Conservation (phyloP, 1,140 invertebrate genomes). For the Aphaenogaster ashmeadi region DNA sequence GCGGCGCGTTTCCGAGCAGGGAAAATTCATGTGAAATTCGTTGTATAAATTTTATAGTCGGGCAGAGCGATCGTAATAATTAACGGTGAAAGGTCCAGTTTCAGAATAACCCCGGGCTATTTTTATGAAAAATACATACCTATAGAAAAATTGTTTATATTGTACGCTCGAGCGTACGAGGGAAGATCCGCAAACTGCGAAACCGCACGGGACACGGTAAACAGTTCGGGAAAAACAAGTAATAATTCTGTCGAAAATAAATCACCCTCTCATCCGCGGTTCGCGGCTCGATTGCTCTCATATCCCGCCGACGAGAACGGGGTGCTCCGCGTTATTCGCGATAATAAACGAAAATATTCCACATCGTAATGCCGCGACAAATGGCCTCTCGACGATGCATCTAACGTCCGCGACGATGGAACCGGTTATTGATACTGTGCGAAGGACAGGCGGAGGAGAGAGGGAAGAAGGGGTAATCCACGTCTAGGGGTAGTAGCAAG, state of each 20-base stretch:
- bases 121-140: slow-evolving; percentile 13
- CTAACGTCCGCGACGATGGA: slow-evolving; percentile 64
- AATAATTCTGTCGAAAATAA: slow-evolving; percentile 53
- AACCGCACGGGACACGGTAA: slow-evolving; percentile 24
- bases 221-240: slow-evolving; percentile 36
- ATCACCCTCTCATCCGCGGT: neutral
- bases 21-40: neutral
- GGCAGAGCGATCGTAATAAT: slow-evolving; percentile 33
- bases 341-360: slow-evolving; percentile 40
- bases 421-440: slow-evolving; percentile 82
- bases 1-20: neutral
- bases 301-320: neutral
- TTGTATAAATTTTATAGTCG: neutral
- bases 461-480: slow-evolving; percentile 78
- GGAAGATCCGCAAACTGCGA: slow-evolving; percentile 27
- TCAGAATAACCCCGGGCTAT: neutral
- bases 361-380: slow-evolving; percentile 35
- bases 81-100: neutral
- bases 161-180: neutral
- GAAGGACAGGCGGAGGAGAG: slow-evolving; percentile 33
- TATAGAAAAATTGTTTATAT: slow-evolving; percentile 34
- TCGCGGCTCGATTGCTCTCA: slow-evolving; percentile 36
- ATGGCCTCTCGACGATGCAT: slow-evolving; percentile 13
- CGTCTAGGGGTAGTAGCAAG: slow-evolving; percentile 76
- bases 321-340: neutral